Evolutionary conservation across 2,113 vertebrate species (phyloP), one percentile per base, ranked within the genome.

Genomic region (Labeo catla): DNA sequence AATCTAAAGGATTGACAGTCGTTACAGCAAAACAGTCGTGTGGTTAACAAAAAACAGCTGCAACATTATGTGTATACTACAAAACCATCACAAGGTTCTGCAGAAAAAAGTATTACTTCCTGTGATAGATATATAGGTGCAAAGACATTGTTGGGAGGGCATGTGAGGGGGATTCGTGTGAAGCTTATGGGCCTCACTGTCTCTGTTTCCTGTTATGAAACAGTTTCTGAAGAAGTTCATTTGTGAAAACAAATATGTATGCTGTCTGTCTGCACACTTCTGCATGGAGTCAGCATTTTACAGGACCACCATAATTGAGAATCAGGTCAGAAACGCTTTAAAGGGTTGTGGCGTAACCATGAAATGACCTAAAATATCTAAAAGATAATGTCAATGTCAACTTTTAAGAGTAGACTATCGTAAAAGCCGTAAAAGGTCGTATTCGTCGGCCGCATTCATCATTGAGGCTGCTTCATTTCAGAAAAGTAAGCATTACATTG

Each of bases 121-220:
- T 79, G 76, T 79, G 36, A 65, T 65, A 80, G 5, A 21, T 4
- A 76, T 28, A 52, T 2, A 28, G 23, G 2, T 5, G 1, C 4
- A 6, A 50, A 12, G 16, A 6, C 50, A 0, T 50, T n/a, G 47
- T 1, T 77, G 13, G 39, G n/a, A 21, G 57, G 39, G 39, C 0
- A 6, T 39, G 50, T 3, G 54, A 59, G 54, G 6, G 52, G 77
- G 54, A 61, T 43, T 23, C 11, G 10, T 45, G 13, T 49, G 43
- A 34, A 66, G 59, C 19, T 15, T 11, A 45, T 63, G 12, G 76
- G 61, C 79, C 45, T 34, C 45, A 49, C n/a, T 6, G 3, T 66
- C 21, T 47, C 21, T 4, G 45, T 81, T 81, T 81, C 79, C 79
- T 81, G 61, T 81, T 81, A 8, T 66, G 79, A 23, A 81, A 66